These are phyloP conservation scores for Pteromalus puparum DNA, from an alignment of 1,140 invertebrate genomes.

Conservation along the genomic window DNA sequence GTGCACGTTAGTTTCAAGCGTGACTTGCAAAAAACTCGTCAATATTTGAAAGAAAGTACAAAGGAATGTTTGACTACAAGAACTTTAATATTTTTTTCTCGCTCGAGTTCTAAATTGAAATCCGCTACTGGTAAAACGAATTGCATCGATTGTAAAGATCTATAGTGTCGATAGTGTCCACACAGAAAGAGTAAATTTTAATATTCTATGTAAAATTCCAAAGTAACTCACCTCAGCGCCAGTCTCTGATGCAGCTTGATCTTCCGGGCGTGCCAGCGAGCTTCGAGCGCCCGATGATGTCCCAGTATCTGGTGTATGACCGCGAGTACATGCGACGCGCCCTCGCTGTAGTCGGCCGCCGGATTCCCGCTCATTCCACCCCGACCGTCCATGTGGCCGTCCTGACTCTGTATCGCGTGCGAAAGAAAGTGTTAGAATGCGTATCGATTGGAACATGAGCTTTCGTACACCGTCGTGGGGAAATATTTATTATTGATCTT, in stretches of 20 bases:
- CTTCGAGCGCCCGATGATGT: conserved; percentile 93
- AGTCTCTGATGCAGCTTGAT: conserved; percentile 95
- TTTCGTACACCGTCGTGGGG: neutral
- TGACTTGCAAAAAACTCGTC: neutral
- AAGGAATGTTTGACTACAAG: neutral
- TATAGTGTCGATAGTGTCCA: neutral
- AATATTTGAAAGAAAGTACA: neutral
- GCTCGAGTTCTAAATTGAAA: neutral
- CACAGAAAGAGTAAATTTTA: no score
- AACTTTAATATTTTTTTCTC: neutral
- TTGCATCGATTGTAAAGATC: neutral
- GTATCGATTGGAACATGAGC: neutral
- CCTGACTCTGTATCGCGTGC: conserved; percentile 66
- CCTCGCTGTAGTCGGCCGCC: conserved; percentile 96
- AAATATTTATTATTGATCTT: neutral
- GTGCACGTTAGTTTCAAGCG: no score
- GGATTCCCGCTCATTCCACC: conserved; percentile 86
- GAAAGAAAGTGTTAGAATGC: neutral
- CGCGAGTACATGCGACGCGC: conserved; percentile 90
- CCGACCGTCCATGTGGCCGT: conserved; percentile 72
- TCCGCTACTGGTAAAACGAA: no score
- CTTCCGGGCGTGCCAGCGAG: conserved; percentile 95
- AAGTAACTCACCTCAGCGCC: conserved; percentile 81
- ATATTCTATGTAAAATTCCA: neutral
- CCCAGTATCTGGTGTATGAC: conserved; percentile 96